A percentile compares a stretch with the other conserved stretches of the same genome.
Conservation (phyloP, 2,797 vertebrate species). For the Macrochelys suwanniensis region DNA sequence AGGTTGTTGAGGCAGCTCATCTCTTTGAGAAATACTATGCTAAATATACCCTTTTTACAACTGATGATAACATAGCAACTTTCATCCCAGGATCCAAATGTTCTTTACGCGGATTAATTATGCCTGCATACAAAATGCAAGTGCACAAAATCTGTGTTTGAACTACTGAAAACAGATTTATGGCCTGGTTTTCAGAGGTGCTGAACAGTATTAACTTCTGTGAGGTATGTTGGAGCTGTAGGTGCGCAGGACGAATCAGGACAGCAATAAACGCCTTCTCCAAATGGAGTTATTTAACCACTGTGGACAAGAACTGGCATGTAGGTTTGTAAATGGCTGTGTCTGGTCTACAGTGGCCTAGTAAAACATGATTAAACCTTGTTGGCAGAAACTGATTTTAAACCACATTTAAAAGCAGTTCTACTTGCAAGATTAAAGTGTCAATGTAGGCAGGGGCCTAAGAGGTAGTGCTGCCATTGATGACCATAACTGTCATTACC, state of each 20-base stretch:
- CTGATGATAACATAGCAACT: background rate
- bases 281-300: background rate
- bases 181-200: background rate
- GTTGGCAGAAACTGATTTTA: background rate
- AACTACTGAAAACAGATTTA: background rate
- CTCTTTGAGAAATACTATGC: background rate
- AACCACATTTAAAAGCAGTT: background rate
- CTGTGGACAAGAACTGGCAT: background rate
- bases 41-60: constrained; percentile 20
- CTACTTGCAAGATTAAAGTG: background rate
- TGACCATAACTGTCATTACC: background rate
- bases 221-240: background rate
- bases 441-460: background rate
- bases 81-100: constrained; percentile 4
- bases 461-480: background rate
- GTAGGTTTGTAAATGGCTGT: background rate
- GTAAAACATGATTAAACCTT: background rate
- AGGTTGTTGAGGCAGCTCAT: background rate
- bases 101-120: constrained; percentile 47
- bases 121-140: background rate
- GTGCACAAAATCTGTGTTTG: background rate
- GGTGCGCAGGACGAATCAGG: background rate
- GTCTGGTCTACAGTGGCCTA: background rate
- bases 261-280: background rate
- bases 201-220: background rate